Base-by-base conservation (phyloP, 2,888 invertebrate genomes). In the Andrena haemorrhoa region DNA sequence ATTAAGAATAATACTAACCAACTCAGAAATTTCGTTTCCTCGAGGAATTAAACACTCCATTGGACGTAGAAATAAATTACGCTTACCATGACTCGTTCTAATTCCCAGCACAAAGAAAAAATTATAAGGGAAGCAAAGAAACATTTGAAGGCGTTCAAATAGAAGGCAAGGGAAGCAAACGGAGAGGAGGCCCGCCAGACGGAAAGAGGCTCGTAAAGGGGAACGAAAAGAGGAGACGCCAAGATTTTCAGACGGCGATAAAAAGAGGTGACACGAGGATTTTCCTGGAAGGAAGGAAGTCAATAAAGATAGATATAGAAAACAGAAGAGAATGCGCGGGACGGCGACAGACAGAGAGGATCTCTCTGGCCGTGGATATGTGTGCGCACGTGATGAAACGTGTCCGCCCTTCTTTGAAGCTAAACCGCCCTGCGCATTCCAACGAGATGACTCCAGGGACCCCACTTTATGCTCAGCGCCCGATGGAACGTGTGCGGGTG, bases 341-440 rank as follows among this genome's bases (percentile, higher is more conserved):
- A 72, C 16, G 65, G 29, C 65, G 65, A 72, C 35, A 69, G 61
- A 64, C 51, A 2, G 51, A 58, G 31, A 63, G 47, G 66, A 65
- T 53, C 56, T 80, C 64, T 29, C 74, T 63, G 51, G 61, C 49
- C 74, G 58, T 72, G 71, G 83, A 82, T 81, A 82, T 73, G 79
- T 73, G 79, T 71, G 64, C 75, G 64, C 75, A 73, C 74, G 66
- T 61, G 86, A 88, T 85, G 85, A 88, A 88, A 88, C 86, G 83
- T 89, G 83, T 75, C 89, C 87, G 87, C 83, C 78, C 86, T 85
- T 83, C 90, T 91, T 91, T 91, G 89, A 56, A 91, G 84, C 47
- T 74, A 70, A 86, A 91, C 91, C 91, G 90, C 91, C 86, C 89
- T 74, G 88, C 88, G 83, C 92, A 92, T 92, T 92, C 92, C 92